A percentile compares a stretch with the other conserved stretches of the same genome.
phyloP scores from a whole-genome alignment of 2,113 vertebrate genomes.

The Tauraco erythrolophus region DNA sequence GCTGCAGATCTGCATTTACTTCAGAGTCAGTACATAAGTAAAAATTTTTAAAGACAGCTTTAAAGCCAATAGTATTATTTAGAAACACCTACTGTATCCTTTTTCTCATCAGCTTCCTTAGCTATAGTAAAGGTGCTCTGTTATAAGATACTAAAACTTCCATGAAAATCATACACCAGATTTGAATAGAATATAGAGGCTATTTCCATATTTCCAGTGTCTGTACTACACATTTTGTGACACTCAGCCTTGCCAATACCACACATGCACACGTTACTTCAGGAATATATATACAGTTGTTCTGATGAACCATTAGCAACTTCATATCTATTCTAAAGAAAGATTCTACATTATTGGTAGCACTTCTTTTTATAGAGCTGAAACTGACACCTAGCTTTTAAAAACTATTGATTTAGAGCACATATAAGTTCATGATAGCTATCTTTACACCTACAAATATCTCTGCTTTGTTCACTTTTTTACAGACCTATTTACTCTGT shows the following conservation, averaged over 20 bases:
- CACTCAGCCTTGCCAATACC: not conserved
- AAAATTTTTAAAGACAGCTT: not conserved
- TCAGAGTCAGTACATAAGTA: not conserved
- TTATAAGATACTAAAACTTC: not conserved
- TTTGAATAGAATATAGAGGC: not conserved
- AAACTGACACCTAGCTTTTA: not conserved
- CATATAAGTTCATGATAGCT: not conserved
- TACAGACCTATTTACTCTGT: not conserved
- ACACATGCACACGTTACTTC: fast-evolving
- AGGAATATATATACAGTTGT: not conserved
- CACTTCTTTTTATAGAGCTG: not conserved
- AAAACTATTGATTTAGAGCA: not conserved
- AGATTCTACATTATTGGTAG: not conserved
- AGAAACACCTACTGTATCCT: not conserved
- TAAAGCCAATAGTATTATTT: not conserved
- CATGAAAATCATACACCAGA: not conserved
- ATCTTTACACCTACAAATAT: not conserved
- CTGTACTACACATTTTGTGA: not conserved
- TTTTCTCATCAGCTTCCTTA: not conserved
- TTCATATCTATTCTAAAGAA: not conserved
- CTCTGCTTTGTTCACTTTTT: not conserved
- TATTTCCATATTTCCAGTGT: not conserved
- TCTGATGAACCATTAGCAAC: not conserved
- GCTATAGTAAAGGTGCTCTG: not conserved
- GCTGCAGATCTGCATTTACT: not conserved